These are phyloP conservation scores for Lithophane leautieri DNA, from an alignment of 2,888 invertebrate species.

Conservation along the genomic window DNA sequence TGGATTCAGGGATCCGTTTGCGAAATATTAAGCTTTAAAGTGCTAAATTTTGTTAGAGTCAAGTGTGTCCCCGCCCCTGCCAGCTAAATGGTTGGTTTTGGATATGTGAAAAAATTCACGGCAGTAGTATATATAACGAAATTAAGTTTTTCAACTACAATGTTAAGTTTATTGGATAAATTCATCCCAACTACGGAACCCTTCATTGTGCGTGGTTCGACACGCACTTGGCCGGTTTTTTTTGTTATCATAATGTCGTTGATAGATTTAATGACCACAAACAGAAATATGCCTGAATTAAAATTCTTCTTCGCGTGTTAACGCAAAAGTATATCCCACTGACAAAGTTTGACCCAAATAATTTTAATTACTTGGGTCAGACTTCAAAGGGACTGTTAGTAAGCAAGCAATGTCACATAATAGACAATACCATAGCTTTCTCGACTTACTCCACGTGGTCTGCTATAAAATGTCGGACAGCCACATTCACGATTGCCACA, in stretches of 20 bases:
- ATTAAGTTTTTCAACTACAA: too few relatives aligned
- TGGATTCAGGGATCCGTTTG: too few relatives aligned
- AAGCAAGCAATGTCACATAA: background rate
- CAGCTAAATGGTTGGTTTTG: too few relatives aligned
- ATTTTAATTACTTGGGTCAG: background rate
- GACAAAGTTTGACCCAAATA: background rate
- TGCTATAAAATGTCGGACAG: slow-evolving; percentile 5
- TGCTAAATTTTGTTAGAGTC: too few relatives aligned
- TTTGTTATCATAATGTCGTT: background rate
- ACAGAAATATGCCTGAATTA: background rate
- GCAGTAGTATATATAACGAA: too few relatives aligned
- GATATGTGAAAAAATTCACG: too few relatives aligned
- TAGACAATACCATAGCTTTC: slow-evolving; percentile 2
- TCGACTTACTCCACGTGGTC: background rate
- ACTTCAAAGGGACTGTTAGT: background rate
- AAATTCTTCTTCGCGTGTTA: background rate
- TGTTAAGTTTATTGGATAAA: too few relatives aligned
- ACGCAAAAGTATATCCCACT: background rate
- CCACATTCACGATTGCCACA: background rate
- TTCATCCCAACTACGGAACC: too few relatives aligned
- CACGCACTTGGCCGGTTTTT: too few relatives aligned
- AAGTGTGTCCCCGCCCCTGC: too few relatives aligned
- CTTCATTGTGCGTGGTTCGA: too few relatives aligned
- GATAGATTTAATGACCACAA: background rate
- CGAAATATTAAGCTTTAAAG: too few relatives aligned